A percentile compares a stretch with the other conserved stretches of the same genome.
Evolutionary conservation across 2,888 invertebrate genomes (phyloP).

Genomic region (Ophioninae sp.): DNA sequence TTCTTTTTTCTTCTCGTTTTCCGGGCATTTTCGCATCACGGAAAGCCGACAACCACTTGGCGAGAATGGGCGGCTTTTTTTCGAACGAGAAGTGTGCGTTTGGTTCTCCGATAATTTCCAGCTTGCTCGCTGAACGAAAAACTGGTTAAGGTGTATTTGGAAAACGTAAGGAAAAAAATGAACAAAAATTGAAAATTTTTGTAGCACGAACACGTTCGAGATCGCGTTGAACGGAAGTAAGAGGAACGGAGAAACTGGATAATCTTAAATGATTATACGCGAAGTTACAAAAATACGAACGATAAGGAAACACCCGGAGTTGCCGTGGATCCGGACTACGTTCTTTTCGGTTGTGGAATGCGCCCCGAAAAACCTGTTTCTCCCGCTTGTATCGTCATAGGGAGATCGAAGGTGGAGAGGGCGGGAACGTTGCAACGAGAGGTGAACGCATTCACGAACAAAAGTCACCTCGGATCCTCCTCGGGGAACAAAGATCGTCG

Average conservation of each 20-base stretch:
- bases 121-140: neutral
- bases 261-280: slow-evolving; percentile 4
- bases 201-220: no score
- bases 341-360: slow-evolving; percentile 43
- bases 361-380: slow-evolving; percentile 60
- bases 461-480: slow-evolving; percentile 20
- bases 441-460: slow-evolving; percentile 20
- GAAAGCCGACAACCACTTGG: neutral
- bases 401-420: neutral
- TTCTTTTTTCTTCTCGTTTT: neutral
- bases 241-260: neutral
- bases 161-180: no score
- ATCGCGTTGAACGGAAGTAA: neutral
- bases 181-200: neutral
- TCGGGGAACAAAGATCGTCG: slow-evolving; percentile 14
- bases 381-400: slow-evolving; percentile 9
- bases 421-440: slow-evolving; percentile 9
- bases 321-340: slow-evolving; percentile 39
- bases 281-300: slow-evolving; percentile 14
- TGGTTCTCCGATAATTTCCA: neutral
- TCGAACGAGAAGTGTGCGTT: neutral
- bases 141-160: no score
- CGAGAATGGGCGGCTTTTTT: neutral
- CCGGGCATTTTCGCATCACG: no score
- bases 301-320: slow-evolving; percentile 2